These are phyloP conservation scores for Mongoloraphidia duomilia DNA, from an alignment of 2,888 invertebrate species.

Conservation along the genomic window DNA sequence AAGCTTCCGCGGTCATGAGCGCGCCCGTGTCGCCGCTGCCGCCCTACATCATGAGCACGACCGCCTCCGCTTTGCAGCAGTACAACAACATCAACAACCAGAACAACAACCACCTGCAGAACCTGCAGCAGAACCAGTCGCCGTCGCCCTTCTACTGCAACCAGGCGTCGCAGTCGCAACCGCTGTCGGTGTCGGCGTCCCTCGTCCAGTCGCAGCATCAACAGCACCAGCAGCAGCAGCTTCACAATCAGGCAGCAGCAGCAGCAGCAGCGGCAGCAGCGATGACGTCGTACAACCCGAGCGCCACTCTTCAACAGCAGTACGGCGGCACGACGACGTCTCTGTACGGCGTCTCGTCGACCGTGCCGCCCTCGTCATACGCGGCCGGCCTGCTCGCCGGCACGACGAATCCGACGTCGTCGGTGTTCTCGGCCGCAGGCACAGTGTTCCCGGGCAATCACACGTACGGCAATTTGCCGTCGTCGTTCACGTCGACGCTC, in stretches of 20 bases:
- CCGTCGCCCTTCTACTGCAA: too few relatives aligned
- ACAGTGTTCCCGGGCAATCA: too few relatives aligned
- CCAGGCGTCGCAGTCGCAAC: not conserved
- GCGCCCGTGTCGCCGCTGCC: slow-evolving; percentile 6
- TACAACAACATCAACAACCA: slow-evolving; percentile 26
- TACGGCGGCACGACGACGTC: not conserved
- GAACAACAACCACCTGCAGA: slow-evolving; percentile 22
- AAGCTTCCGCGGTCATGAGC: slow-evolving; percentile 4
- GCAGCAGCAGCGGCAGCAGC: not conserved
- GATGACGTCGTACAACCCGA: not conserved
- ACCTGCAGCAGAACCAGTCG: slow-evolving; percentile 11
- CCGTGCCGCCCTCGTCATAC: slow-evolving; percentile 38
- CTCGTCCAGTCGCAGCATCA: not conserved
- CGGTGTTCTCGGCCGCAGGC: slow-evolving; percentile 13
- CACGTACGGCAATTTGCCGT: too few relatives aligned
- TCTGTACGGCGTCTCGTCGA: slow-evolving; percentile 9
- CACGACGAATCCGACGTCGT: slow-evolving; percentile 39
- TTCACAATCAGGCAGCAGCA: not conserved
- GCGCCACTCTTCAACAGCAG: not conserved
- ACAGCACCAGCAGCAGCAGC: too few relatives aligned
- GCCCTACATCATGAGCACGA: slow-evolving; percentile 1
- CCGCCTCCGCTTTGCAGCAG: slow-evolving; percentile 20
- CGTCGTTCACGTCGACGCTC: slow-evolving; percentile 34
- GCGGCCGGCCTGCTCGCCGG: slow-evolving; percentile 32
- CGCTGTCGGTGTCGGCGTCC: not conserved